Evolutionary conservation across 2,797 vertebrate species (phyloP), one percentile per base, ranked within the genome.

Genomic region (Manis javanica): DNA sequence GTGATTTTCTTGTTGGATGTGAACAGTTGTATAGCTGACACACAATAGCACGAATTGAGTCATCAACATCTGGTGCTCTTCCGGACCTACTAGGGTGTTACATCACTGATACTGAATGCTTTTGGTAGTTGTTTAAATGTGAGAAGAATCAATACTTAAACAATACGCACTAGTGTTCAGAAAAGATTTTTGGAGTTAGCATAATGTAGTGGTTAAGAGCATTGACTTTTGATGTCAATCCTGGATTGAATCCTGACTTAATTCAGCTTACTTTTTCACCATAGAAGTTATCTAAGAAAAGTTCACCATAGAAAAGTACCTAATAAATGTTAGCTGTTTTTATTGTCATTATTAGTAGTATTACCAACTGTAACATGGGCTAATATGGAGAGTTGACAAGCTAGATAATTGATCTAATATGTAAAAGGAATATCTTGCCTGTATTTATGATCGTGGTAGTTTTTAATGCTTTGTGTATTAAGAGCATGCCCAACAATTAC

Each of bases 391-490:
- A 57, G 21, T 51, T 91, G 14, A 19, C 59, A 39, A 31, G 18
- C 31, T 81, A 42, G 24, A 72, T 53, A 7, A 5, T 39, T 95
- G 63, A 84, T 71, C 49, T 39, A 57, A 0, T 42, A 83, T 12
- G 18, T 72, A 42, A 55, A 94, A 88, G 37, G 24, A 11, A 24
- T 46, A 19, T 49, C n/a, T 87, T 79, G 37, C 26, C 23, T 51
- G 59, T 37, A 61, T 77, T 95, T 95, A 19, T 87, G 12, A 37
- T 93, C 37, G 87, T 46, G 18, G 23, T 83, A 64, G 16, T 59
- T 97, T 95, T 91, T 90, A 87, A 59, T 91, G 75, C 10, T 94
- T 42, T 14, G 4, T 61, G 19, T 59, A 51, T 93, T 96, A 78
- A 51, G 95, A 83, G 26, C 53, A 34, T 93, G 4, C 74, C 29